Percentiles rank a stretch among this genome's conserved stretches.
These are phyloP conservation scores for Diogma glabrata DNA, from an alignment of 2,888 invertebrate genomes.

Conservation along the genomic window DNA sequence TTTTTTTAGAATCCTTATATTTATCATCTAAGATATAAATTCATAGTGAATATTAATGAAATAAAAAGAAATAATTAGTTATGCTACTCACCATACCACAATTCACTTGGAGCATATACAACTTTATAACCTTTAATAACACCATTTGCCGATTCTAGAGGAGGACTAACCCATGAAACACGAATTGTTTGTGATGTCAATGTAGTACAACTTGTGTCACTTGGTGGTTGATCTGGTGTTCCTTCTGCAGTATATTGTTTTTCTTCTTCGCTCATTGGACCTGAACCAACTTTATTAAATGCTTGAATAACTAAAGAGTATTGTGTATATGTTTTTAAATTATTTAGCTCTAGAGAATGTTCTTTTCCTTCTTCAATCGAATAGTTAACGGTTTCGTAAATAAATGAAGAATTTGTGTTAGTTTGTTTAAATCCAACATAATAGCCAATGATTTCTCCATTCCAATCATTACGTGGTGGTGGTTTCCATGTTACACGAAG, in stretches of 20 bases:
- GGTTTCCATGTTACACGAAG: constrained; percentile 85
- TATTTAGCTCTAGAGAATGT: constrained; percentile 69
- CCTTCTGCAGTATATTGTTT: constrained; percentile 92
- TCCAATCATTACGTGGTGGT: constrained; percentile 80
- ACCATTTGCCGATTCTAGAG: constrained; percentile 83
- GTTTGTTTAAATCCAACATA: constrained; percentile 83
- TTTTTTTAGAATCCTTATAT: constrained; percentile 81
- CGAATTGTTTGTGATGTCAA: constrained; percentile 89
- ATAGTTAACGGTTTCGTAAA: constrained; percentile 86
- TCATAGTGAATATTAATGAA: neutral
- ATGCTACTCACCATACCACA: constrained; percentile 76
- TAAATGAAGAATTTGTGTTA: constrained; percentile 72
- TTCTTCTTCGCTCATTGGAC: constrained; percentile 79
- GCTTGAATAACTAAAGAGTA: constrained; percentile 94
- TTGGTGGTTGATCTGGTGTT: constrained; percentile 72
- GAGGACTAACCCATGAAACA: constrained; percentile 90
- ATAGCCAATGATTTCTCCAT: constrained; percentile 82
- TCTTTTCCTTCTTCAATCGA: constrained; percentile 86
- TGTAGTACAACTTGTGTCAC: constrained; percentile 84
- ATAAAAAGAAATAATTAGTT: constrained; percentile 4
- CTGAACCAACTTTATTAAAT: constrained; percentile 87
- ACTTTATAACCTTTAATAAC: constrained; percentile 94
- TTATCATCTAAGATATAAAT: constrained; percentile 57
- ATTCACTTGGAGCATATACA: constrained; percentile 79
- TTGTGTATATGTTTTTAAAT: constrained; percentile 83